Evolutionary conservation across 2,113 vertebrate species (phyloP), one percentile per base, ranked within the genome.

Genomic region (Orcinus orca): DNA sequence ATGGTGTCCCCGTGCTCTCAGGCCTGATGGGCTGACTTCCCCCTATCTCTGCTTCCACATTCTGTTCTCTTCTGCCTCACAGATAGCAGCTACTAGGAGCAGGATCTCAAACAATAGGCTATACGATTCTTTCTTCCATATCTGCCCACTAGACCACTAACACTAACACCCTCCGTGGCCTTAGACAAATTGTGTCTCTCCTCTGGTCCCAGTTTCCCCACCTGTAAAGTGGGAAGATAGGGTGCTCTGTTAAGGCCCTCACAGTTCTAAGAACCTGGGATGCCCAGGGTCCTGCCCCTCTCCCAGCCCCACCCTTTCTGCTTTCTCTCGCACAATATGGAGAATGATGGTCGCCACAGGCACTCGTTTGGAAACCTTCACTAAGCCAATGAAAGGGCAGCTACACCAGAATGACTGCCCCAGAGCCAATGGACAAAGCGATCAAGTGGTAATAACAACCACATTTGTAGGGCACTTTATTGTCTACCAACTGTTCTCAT

Each of bases 401-500:
- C 25, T 68, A 31, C 41, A 21, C 58, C 3, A 25, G 47, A 88
- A 73, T 29, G 33, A 86, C 89, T 68, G 55, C 26, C 58, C 90
- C 41, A 65, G 73, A 85, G 67, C 67, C 93, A 68, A 58, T 31
- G 58, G 50, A 44, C 74, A 86, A 81, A 96, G 29, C 26, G 21
- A 74, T 38, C 86, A 12, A 65, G 38, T 41, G 4, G 36, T n/a
- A 55, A 60, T 92, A 87, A 44, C 63, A 92, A 44, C 25, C 84
- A 63, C 41, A 44, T 55, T 71, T 74, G 58, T 62, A 80, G 26
- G 73, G 33, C 36, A 50, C 83, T 96, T 96, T 79, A 79, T 79
- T 95, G 92, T 95, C 96, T 96, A 95, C 82, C 65, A 85, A 80
- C 60, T 41, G 25, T 41, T 94, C 89, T 94, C 90, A 58, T 31